Evolutionary conservation across 2,797 vertebrate species (phyloP).

Genomic region (Peromyscus nudipes): DNA sequence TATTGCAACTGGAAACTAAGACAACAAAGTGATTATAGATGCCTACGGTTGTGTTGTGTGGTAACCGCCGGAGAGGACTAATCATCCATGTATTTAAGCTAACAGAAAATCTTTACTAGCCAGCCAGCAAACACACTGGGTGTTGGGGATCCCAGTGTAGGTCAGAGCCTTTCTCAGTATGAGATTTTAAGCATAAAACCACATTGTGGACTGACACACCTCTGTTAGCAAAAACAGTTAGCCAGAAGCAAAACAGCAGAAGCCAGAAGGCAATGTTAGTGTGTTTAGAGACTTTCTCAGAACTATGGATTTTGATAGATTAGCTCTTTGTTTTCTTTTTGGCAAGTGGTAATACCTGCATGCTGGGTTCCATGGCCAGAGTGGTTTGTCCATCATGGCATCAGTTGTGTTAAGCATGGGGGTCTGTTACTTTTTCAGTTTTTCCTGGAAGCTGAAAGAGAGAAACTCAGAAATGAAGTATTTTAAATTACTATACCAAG

Average conservation of each 20-base stretch:
- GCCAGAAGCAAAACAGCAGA: not conserved
- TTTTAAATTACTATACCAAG: not conserved
- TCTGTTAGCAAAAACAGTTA: not conserved
- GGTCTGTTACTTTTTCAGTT: not conserved
- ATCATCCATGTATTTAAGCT: not conserved
- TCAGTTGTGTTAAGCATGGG: not conserved
- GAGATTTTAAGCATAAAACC: not conserved
- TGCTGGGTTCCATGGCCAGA: not conserved
- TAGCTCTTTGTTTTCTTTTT: not conserved
- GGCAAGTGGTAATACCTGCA: not conserved
- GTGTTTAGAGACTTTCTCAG: not conserved
- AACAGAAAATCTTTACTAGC: not conserved
- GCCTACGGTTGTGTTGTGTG: not conserved
- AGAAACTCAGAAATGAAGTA: not conserved
- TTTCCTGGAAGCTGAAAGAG: not conserved
- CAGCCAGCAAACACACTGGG: not conserved
- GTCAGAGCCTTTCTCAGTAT: not conserved
- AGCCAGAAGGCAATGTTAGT: no score
- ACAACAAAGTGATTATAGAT: not conserved
- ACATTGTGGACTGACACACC: accelerated
- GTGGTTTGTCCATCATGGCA: not conserved
- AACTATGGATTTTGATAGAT: not conserved
- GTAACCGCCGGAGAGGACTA: not conserved
- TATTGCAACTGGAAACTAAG: not conserved
- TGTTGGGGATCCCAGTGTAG: no score